Evolutionary conservation across 1,140 invertebrate species (phyloP), one percentile per base, ranked within the genome.

Genomic region (Plectrocnemia conspersa): DNA sequence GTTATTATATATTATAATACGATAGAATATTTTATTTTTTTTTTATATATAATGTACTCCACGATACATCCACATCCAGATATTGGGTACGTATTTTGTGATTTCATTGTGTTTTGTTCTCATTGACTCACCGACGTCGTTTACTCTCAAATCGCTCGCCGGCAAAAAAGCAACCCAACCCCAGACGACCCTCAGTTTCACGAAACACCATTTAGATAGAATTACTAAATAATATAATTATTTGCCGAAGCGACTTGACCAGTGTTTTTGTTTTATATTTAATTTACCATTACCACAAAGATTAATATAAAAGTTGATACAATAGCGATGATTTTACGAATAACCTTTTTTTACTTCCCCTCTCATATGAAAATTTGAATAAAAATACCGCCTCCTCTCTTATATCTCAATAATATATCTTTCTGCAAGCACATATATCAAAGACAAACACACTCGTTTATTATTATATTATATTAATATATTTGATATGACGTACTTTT

Each of bases 381-480:
- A 21, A 41, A 53, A 36, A 60, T 56, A 60, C 50, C 58, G 54
- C 54, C 48, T 60, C 53, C 53, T 56, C 55, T 49, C 49, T 56
- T 53, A 56, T n/a, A n/a, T 60, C 52, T 59, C 54, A 64, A 63
- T 69, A 65, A 64, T 64, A 61, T 65, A 63, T 70, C 66, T 66
- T 69, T 68, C 70, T 74, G 69, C 71, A 74, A 73, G 73, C 72
- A 75, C 73, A 75, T 75, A 72, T 71, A 70, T 67, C 64, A 71
- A 70, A 70, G 72, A 72, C 73, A 73, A 72, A 72, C 72, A 75
- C 72, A 75, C 73, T 75, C 52, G 55, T 54, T 53, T 41, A 54
- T 56, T 15, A 27, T 50, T 36, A 9, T 47, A 23, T 33, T 47
- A 47, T 33, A 47, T 33, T 47, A 21, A 19, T 29, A 47, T 24